Base-by-base conservation (phyloP, 1,140 invertebrate genomes). In the Drosophila sturtevanti region DNA sequence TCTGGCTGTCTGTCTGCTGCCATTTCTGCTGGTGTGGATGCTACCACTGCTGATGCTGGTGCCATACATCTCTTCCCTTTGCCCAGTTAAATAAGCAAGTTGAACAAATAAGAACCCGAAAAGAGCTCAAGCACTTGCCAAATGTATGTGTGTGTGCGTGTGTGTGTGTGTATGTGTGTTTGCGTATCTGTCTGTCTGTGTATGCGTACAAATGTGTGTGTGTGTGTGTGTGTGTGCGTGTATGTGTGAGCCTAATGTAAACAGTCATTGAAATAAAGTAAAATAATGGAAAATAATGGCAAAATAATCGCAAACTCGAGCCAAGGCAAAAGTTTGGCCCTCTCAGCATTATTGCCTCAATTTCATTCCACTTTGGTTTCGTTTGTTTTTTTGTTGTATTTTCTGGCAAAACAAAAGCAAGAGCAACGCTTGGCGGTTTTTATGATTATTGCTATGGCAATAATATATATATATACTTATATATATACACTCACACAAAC, bases 211-310 rank as follows among this genome's bases (percentile, higher is more conserved):
- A n/a, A n/a, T n/a, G 14, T 34, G 9, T 27, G 10, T 24, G 16
- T 24, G 21, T 44, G 5, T 35, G n/a, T 22, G 27, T n/a, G 22
- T 63, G 52, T 66, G 24, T 48, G 27, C 35, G n/a, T 16, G 41
- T 70, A 61, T 69, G 66, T 70, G 67, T 66, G 55, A 76, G 75
- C 41, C 75, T 87, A 79, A 89, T 87, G 82, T 87, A 87, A 87
- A 87, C 82, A 87, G 82, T 87, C 82, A 89, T 87, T 87, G 82
- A 87, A 87, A 87, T 87, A 87, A 87, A 87, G 84, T 82, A 86
- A 86, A 86, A 86, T 87, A 86, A 86, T 86, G 82, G 82, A 86
- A 86, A 86, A 85, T 86, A 87, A 87, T 87, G 84, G 79, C 82
- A 89, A 87, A 87, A 87, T 89, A 87, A 87, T 87, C 84, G 82